Conservation (phyloP, 2,797 vertebrate species). For the Pteronotus mesoamericanus region DNA sequence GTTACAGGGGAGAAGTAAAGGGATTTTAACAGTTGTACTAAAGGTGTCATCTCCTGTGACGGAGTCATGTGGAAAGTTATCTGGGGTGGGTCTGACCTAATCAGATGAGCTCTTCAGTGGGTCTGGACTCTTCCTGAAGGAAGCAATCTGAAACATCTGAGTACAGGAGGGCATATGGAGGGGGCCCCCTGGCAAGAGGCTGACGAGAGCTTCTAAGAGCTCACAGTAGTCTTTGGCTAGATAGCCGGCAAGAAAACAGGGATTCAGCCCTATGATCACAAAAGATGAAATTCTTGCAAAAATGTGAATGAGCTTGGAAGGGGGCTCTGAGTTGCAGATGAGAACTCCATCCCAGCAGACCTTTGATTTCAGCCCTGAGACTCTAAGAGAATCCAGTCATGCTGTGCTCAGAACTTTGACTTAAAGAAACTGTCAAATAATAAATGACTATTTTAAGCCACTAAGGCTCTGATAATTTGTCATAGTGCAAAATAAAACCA, state of each 20-base stretch:
- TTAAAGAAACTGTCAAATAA: background rate
- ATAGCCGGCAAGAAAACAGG: background rate
- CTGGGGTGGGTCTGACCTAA: background rate
- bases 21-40: background rate
- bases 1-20: background rate
- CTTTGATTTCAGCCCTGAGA: background rate
- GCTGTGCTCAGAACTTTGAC: background rate
- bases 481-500: background rate
- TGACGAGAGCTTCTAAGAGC: rapidly evolving
- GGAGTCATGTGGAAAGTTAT: background rate
- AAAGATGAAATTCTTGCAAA: background rate
- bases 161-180: no score
- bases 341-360: background rate
- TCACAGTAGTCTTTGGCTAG: background rate
- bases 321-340: background rate
- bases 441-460: background rate
- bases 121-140: background rate
- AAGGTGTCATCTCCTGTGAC: background rate
- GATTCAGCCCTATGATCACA: background rate
- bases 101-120: background rate
- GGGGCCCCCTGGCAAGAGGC: background rate
- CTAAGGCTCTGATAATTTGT: background rate
- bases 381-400: background rate
- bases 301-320: background rate
- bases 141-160: background rate